Conservation (phyloP, 2,888 invertebrate species). For the Mythimna lalbum region DNA sequence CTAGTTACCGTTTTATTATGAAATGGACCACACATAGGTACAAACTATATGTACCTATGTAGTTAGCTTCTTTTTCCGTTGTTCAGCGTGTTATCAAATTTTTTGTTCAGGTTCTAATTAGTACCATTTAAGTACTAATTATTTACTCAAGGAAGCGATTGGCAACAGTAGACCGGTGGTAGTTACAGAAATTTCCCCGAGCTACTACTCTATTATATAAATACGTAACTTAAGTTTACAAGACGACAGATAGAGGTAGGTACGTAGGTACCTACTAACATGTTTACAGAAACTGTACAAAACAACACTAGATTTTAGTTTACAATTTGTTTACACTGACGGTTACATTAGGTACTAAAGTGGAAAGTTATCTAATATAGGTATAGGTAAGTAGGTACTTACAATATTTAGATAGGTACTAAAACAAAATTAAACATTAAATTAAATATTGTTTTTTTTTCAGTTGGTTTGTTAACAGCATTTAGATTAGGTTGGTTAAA, state of each 20-base stretch:
- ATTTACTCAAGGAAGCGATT: no score
- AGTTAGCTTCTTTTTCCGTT: no score
- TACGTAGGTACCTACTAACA: neutral
- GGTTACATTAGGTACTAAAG: neutral
- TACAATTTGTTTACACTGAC: neutral
- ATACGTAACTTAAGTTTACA: constrained; percentile 14
- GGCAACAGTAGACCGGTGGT: no score
- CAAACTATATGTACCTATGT: no score
- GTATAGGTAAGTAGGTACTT: neutral
- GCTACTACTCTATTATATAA: constrained; percentile 9
- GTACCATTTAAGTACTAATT: no score
- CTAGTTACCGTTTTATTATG: no score
- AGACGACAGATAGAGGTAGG: neutral
- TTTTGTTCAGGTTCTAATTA: no score
- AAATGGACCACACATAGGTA: no score
- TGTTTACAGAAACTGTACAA: constrained; percentile 10
- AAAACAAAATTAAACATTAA: neutral
- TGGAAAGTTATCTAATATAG: neutral
- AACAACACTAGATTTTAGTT: constrained; percentile 1
- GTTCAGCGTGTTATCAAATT: no score
- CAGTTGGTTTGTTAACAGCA: no score
- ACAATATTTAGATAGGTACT: neutral
- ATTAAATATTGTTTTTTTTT: neutral
- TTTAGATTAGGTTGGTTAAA: neutral
- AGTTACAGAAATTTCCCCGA: no score